These are phyloP conservation scores for Saguinus midas DNA, from an alignment of 2,113 vertebrate genomes.

Conservation along the genomic window DNA sequence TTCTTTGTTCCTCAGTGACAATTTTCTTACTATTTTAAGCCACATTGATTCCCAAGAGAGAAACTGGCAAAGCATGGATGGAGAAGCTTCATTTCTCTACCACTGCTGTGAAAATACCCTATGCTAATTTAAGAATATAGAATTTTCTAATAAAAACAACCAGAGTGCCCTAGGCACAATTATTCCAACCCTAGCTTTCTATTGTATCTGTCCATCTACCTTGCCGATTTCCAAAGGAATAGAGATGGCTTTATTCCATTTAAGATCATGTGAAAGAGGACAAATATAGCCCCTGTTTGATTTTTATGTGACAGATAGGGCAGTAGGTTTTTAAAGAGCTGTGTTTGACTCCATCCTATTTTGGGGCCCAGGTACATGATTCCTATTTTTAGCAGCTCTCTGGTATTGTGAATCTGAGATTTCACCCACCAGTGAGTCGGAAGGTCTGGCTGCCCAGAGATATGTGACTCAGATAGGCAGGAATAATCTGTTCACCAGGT, in stretches of 20 bases:
- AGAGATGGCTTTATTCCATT: neutral
- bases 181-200: neutral
- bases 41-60: constrained; percentile 17
- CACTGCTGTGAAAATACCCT: neutral
- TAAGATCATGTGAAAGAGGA: neutral
- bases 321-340: constrained; percentile 51
- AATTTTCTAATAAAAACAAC: constrained; percentile 49
- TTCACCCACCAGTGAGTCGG: constrained; percentile 83
- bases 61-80: constrained; percentile 33
- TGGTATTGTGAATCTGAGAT: constrained; percentile 80
- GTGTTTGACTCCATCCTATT: constrained; percentile 70
- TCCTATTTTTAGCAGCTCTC: constrained; percentile 81
- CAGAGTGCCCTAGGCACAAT: neutral
- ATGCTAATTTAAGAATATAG: constrained; percentile 16
- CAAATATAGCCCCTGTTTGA: neutral
- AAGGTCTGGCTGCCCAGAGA: constrained; percentile 82
- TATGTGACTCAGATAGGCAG: constrained; percentile 83
- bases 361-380: constrained; percentile 60
- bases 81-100: neutral
- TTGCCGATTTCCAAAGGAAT: neutral
- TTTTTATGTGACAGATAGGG: constrained; percentile 59
- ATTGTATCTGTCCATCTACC: neutral
- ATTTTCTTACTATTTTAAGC: constrained; percentile 60
- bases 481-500: constrained; percentile 81
- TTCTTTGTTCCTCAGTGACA: constrained; percentile 50